Evolutionary conservation across 2,113 vertebrate species (phyloP).

Genomic region (Columbina picui): DNA sequence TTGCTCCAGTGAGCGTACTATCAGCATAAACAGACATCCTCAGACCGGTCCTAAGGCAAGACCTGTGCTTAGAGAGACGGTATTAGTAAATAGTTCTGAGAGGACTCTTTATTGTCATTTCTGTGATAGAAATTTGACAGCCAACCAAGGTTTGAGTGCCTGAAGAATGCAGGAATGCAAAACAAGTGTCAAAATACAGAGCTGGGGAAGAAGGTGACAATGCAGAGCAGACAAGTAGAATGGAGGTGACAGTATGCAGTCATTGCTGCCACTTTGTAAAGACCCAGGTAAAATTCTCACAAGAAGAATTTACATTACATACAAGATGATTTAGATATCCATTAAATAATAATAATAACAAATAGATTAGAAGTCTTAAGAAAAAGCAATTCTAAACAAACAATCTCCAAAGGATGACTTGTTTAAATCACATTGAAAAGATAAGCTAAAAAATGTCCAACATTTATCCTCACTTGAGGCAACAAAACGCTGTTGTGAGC

Average conservation of each 20-base stretch:
- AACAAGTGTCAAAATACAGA: neutral
- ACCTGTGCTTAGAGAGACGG: neutral
- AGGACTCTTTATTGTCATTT: neutral
- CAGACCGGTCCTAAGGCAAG: neutral
- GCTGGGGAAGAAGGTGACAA: neutral
- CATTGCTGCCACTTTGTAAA: neutral
- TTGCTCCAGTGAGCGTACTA: neutral
- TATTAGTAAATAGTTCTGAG: neutral
- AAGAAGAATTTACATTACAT: neutral
- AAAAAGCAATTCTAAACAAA: neutral
- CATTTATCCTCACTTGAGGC: neutral
- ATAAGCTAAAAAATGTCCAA: neutral
- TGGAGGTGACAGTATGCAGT: neutral
- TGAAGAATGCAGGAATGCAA: neutral
- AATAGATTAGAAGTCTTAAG: neutral
- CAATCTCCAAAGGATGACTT: neutral
- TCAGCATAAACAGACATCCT: neutral
- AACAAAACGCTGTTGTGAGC: neutral
- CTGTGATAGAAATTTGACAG: neutral
- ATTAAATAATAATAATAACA: neutral
- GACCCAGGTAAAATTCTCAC: neutral
- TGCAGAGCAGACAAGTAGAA: neutral
- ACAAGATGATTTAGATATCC: neutral
- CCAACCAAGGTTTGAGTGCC: neutral
- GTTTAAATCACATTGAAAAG: neutral